A percentile compares a stretch with the other conserved stretches of the same genome.
Conservation (phyloP, 2,113 vertebrate genomes). For the Chionomys nivalis region DNA sequence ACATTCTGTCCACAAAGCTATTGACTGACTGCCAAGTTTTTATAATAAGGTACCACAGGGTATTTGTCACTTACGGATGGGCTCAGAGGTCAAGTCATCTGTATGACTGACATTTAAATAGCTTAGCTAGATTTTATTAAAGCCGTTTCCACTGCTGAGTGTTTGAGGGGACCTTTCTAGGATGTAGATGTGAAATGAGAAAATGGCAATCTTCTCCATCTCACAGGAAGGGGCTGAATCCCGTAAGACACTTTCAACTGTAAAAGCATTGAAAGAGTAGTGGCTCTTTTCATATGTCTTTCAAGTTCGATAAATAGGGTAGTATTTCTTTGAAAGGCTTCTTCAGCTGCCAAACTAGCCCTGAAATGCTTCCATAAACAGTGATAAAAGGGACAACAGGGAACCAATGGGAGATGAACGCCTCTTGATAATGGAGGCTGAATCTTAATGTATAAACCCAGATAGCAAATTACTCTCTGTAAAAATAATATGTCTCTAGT, state of each 20-base stretch:
- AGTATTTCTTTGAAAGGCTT: constrained; percentile 17
- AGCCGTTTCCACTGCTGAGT: background rate
- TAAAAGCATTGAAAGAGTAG: background rate
- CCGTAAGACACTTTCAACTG: background rate
- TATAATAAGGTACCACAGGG: background rate
- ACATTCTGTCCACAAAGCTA: background rate
- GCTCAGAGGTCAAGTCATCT: background rate
- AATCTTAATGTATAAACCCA: background rate
- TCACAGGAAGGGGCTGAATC: background rate
- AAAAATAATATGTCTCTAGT: background rate
- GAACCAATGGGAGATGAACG: background rate
- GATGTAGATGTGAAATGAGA: background rate
- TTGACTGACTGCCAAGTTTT: background rate
- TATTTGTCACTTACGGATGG: fast-evolving
- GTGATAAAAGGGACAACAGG: constrained; percentile 10
- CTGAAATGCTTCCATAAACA: background rate
- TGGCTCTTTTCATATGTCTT: background rate
- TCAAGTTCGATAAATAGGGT: constrained; percentile 15
- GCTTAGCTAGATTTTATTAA: background rate
- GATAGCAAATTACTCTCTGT: background rate
- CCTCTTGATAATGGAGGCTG: background rate
- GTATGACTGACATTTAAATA: background rate
- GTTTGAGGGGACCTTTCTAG: background rate
- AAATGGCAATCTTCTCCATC: background rate
- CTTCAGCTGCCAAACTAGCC: background rate